Base-by-base conservation (phyloP, 2,888 invertebrate genomes). In the Trichogramma evanescens region DNA sequence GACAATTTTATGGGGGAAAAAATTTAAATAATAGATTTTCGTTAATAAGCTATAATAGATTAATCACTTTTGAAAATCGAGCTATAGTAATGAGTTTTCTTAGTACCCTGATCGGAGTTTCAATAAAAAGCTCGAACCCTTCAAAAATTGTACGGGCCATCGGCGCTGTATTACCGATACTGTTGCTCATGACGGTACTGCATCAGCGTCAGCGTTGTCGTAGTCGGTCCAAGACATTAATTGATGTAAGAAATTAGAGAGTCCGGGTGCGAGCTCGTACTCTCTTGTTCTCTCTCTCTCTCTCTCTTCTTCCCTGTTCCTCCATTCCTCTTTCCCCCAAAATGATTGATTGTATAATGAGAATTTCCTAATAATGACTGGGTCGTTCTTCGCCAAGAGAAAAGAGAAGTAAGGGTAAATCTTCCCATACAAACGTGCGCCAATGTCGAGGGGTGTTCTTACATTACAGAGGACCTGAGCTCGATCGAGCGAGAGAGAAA, bases 341-440 rank as follows among this genome's bases (percentile, higher is more conserved):
- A 71, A 75, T 76, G 75, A 77, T 75, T 74, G 73, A 76, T 76
- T 73, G 73, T 71, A 68, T 75, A 75, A 76, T 76, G 74, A 76
- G 73, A 74, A 75, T 73, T 76, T 71, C 71, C 71, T 74, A 75
- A 75, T 76, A 76, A 76, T 74, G 72, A 76, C 72, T 70, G 65
- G 58, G 69, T 64, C 72, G 72, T 73, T 74, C 26, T 26, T 55
- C 48, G 42, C 7, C 13, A 45, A 54, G 51, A 38, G 26, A 26
- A 26, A 26, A 26, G 26, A 26, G 26, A 26, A 26, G 26, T 26
- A 26, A 26, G 26, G 26, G 26, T 26, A 26, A 26, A 26, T 26
- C 26, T 38, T 41, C 39, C 55, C 52, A 42, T 38, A 50, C 41
- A 57, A 41, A 43, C 52, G 46, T 9, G 9, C 39, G 26, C 26